A percentile compares a stretch with the other conserved stretches of the same genome.
These are phyloP conservation scores for Phyto melanocephala DNA, from an alignment of 2,888 invertebrate genomes.

Conservation along the genomic window DNA sequence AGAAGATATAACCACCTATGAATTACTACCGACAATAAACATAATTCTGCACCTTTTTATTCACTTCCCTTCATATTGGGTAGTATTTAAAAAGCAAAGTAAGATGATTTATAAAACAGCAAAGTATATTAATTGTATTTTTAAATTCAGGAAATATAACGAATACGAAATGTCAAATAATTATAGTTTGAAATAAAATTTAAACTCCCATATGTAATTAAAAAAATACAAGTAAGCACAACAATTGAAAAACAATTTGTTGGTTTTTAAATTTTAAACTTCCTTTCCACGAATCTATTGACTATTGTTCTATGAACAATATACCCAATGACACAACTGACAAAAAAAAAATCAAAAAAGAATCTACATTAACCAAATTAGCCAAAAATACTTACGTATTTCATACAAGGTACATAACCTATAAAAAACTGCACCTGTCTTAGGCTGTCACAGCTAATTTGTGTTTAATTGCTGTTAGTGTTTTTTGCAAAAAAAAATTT, in stretches of 20 bases:
- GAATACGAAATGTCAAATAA: not conserved
- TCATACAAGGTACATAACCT: not conserved
- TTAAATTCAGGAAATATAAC: no score
- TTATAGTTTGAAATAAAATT: not conserved
- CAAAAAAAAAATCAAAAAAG: not conserved
- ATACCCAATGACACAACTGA: not conserved
- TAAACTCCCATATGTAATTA: not conserved
- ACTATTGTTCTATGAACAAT: constrained; percentile 3
- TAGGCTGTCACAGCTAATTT: constrained; percentile 58
- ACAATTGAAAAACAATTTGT: constrained; percentile 27
- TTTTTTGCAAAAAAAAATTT: not conserved
- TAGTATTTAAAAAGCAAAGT: no score
- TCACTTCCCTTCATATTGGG: no score
- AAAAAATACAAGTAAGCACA: not conserved
- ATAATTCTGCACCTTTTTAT: no score
- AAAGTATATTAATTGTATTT: no score
- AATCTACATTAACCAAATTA: not conserved
- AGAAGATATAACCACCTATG: no score
- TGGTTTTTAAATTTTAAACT: constrained; percentile 25
- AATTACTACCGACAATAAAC: no score
- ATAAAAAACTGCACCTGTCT: constrained; percentile 47
- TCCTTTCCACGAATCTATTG: constrained; percentile 9
- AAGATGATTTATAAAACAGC: no score
- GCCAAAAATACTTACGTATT: not conserved
- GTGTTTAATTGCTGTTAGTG: constrained; percentile 44